Evolutionary conservation across 1,140 invertebrate species (phyloP), one percentile per base, ranked within the genome.

Genomic region (Drosophila aff.): DNA sequence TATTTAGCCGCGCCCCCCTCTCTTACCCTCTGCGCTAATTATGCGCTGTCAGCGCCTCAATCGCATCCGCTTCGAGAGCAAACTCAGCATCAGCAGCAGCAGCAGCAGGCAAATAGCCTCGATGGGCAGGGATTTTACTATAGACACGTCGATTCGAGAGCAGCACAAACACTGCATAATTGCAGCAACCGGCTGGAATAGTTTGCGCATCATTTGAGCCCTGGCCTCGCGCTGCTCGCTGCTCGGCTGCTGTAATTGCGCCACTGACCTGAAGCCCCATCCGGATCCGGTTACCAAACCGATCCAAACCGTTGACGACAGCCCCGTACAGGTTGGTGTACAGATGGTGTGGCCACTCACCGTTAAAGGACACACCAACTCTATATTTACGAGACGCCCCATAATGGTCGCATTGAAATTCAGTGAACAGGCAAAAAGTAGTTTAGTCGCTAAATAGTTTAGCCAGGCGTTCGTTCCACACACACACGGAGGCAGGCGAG

Each of bases 381-480:
- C 58, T 64, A 76, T 74, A 74, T 79, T 76, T 86, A 73, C 67
- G 71, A 86, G 78, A 73, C 76, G 60, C 76, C 62, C 47, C 64
- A 73, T 72, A 82, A 73, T 73, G 80, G 76, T 40, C 41, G 75
- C 80, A 87, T 87, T 87, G 80, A 82, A 80, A 74, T 63, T 66
- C 83, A 87, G 50, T 87, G 83, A 87, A 66, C 83, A 82, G 83
- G 83, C 83, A 87, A 87, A 86, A 87, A 87, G 83, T 87, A 87
- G 84, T 87, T 87, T 87, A 86, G 67, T 82, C 64, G 78, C 78
- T 68, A 77, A 77, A 77, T 68, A 77, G 65, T 76, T 81, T 77
- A 62, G 55, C 59, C 64, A 57, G 38, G 46, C 28, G 6, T 28
- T 7, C 1, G n/a, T n/a, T n/a, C n/a, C 15, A 23, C 50, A 16